These are phyloP conservation scores for Drosophila rellima DNA, from an alignment of 2,888 invertebrate genomes.

Conservation along the genomic window DNA sequence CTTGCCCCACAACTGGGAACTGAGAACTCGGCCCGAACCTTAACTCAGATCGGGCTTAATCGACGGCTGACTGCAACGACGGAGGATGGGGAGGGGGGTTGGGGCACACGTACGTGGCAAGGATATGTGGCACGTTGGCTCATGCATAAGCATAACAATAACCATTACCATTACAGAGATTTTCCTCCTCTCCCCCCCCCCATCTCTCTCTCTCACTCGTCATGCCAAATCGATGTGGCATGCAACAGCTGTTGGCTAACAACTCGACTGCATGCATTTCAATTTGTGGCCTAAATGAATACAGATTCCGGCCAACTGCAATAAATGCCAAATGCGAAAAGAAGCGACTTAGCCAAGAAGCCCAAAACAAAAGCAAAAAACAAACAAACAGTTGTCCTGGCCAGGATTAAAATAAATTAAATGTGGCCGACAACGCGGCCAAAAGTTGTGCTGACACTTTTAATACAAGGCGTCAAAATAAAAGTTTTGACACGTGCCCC, in stretches of 20 bases:
- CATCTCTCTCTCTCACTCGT: not conserved
- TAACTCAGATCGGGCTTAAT: conserved; percentile 53
- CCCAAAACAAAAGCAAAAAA: not conserved
- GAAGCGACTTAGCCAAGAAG: conserved; percentile 7
- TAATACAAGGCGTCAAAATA: conserved; percentile 62
- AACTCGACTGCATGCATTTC: conserved; percentile 65
- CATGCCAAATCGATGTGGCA: conserved; percentile 71
- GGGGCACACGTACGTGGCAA: conserved; percentile 12
- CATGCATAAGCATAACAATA: conserved; percentile 75
- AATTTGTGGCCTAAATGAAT: conserved; percentile 63
- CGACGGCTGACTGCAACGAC: conserved; percentile 31
- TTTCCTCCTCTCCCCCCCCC: not conserved
- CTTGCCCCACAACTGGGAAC: not conserved
- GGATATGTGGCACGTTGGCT: conserved; percentile 57
- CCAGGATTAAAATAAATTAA: conserved; percentile 46
- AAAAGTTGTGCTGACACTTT: conserved; percentile 62
- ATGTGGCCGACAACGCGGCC: conserved; percentile 39
- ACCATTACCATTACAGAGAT: conserved; percentile 51
- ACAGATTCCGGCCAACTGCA: conserved; percentile 22
- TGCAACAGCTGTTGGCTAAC: conserved; percentile 73
- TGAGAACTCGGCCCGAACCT: conserved; percentile 3
- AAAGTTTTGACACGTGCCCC: conserved; percentile 48
- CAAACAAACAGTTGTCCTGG: conserved; percentile 14
- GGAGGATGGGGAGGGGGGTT: not conserved
- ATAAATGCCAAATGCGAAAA: conserved; percentile 27